Evolutionary conservation across 1,140 invertebrate genomes (phyloP), one percentile per base, ranked within the genome.

Genomic region (Drosophila asahinai): DNA sequence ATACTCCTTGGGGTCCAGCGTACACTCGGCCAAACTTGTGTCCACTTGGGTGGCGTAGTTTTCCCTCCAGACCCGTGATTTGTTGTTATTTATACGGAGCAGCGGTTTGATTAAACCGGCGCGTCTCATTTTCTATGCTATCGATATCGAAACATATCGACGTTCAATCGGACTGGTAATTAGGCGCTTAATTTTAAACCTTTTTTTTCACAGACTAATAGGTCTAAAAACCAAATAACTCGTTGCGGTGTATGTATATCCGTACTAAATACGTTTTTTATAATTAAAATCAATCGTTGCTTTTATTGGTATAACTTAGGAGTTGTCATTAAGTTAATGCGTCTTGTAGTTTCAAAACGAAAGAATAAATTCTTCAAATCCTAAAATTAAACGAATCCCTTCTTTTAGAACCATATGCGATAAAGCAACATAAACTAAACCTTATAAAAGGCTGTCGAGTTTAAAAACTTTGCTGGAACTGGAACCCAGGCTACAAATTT

Each of bases 101-200:
- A 89, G 70, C 63, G 76, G 62, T 83, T 90, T 90, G 59, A 76
- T 48, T 42, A 78, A 81, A 81, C 62, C 70, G 54, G 70, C 81
- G 81, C 87, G 86, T 90, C 74, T 81, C 84, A 89, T 89, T 62
- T 57, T 89, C 74, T 70, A 81, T 55, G 73, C 47, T 67, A 77
- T 77, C 75, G 75, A 49, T 78, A 71, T 68, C 64, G 51, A 54
- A 30, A 25, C 17, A n/a, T 15, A 55, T 38, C 9, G 40, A 7
- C 33, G 40, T 11, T 12, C 0, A 22, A 71, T 36, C 25, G 64
- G 6, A 1, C 6, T 38, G n/a, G n/a, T 3, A 47, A 12, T 36
- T 6, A 9, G 17, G 64, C 57, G 64, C 42, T 3, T 2, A 17
- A 47, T 27, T 47, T 66, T 2, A 17, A 64, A 64, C 12, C 27